Evolutionary conservation across 2,113 vertebrate genomes (phyloP).

Genomic region (Mohoua ochrocephala): DNA sequence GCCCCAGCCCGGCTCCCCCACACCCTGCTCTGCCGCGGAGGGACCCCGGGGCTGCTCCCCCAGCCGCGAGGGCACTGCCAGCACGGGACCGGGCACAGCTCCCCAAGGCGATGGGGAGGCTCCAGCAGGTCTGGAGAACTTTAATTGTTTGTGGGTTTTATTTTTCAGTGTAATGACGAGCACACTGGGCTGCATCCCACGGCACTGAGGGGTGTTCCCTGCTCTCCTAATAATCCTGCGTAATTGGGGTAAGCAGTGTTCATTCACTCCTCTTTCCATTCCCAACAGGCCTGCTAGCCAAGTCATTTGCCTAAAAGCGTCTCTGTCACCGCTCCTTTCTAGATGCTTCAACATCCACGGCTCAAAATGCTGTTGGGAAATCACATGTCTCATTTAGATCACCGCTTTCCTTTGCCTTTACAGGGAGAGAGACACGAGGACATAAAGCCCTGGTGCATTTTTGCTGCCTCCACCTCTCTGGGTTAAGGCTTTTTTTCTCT

Average conservation of each 20-base stretch:
- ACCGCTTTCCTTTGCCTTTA: not conserved
- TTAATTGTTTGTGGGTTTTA: not conserved
- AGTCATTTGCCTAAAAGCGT: constrained; percentile 7
- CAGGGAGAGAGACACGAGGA: not conserved
- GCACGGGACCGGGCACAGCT: not conserved
- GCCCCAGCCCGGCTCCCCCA: too few species aligned
- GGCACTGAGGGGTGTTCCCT: not conserved
- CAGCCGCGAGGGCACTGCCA: not conserved
- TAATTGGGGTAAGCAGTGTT: not conserved
- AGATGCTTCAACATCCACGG: not conserved
- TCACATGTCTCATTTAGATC: not conserved
- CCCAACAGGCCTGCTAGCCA: not conserved
- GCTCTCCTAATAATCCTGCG: not conserved
- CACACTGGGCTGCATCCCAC: not conserved
- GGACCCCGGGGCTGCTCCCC: fast-evolving
- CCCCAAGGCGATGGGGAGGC: not conserved
- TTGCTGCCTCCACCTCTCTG: not conserved
- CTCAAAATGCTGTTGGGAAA: not conserved
- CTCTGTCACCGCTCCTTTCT: not conserved
- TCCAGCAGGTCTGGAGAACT: not conserved
- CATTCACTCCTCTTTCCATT: not conserved
- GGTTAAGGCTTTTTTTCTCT: not conserved
- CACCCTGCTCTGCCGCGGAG: not conserved
- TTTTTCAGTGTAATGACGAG: not conserved
- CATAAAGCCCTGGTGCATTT: not conserved